Base-by-base conservation (phyloP, 2,888 invertebrate species). In the Hirtodrosophila duncani region DNA sequence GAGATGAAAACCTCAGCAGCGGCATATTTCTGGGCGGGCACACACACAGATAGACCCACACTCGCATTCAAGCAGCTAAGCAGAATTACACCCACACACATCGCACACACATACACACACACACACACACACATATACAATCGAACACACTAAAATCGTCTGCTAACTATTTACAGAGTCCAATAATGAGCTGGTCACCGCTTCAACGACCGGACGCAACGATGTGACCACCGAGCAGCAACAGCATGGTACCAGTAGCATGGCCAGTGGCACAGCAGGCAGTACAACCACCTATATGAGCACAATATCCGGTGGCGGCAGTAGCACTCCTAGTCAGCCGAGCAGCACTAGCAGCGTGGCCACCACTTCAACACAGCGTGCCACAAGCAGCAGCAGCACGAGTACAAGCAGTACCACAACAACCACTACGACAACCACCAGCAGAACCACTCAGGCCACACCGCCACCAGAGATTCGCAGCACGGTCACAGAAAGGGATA, bases 161-260 rank as follows among this genome's bases (percentile, higher is more conserved):
- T 53, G 67, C 67, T 56, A 58, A 41, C 62, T 67, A 59, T 50
- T 82, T 84, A 53, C 82, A 84, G 83, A 84, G 64, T 46, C 72
- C 37, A 82, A 80, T 61, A 82, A 80, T 52, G 77, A 85, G 49
- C 49, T 80, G 67, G 62, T 72, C 24, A 77, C 72, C 29, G 60
- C 72, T 11, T 60, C 77, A 8, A 84, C 86, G 46, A 82, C 82
- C 2, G 84, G 84, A 16, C 70, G 71, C 60, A 74, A 66, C 33
- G 67, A 77, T 20, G 39, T 69, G 17, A 89, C 88, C 0, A 90
- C 90, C 1, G 89, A 89, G 67, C 88, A 89, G 39, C 85, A 85
- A 29, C 89, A 89, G 14, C 83, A 83, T 2, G 86, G 87, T 37
- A 71, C 88, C 83, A 83, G 66, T 38, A 67, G 60, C 36, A 51